These are phyloP conservation scores for Motacilla tschutschensis DNA, from an alignment of 2,113 vertebrate genomes.

Conservation along the genomic window DNA sequence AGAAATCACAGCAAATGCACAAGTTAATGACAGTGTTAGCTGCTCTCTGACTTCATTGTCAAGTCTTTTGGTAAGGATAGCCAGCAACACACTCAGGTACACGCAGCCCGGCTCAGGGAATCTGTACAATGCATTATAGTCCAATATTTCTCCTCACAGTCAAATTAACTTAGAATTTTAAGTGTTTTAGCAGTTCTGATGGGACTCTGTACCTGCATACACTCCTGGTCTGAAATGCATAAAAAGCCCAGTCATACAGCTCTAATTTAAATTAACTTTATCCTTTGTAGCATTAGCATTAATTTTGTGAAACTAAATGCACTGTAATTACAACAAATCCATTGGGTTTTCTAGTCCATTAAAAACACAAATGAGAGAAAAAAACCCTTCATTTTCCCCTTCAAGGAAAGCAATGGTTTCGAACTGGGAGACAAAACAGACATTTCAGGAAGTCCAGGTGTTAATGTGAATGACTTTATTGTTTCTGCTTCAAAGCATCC, in stretches of 20 bases:
- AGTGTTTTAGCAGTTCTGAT: neutral
- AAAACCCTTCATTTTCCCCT: neutral
- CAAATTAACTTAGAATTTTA: neutral
- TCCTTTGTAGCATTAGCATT: neutral
- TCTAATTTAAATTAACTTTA: slow-evolving; percentile 14
- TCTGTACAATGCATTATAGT: neutral
- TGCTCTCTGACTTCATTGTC: slow-evolving; percentile 6
- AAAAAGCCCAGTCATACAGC: neutral
- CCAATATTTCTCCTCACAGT: neutral
- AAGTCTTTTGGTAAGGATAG: neutral
- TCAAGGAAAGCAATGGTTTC: neutral
- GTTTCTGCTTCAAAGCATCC: neutral
- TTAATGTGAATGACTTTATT: neutral
- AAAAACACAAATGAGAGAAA: neutral
- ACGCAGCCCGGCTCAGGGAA: neutral
- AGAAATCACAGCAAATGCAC: slow-evolving; percentile 41
- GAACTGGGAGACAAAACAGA: neutral
- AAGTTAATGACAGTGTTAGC: slow-evolving; percentile 31
- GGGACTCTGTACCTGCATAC: neutral
- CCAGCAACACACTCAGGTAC: neutral
- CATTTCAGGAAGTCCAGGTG: neutral
- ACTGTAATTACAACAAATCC: neutral
- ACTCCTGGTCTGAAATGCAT: neutral
- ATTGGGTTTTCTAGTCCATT: slow-evolving; percentile 12
- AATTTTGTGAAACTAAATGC: slow-evolving; percentile 11